These are phyloP conservation scores for Pseudonaja textilis DNA, from an alignment of 2,113 vertebrate species.

Conservation along the genomic window DNA sequence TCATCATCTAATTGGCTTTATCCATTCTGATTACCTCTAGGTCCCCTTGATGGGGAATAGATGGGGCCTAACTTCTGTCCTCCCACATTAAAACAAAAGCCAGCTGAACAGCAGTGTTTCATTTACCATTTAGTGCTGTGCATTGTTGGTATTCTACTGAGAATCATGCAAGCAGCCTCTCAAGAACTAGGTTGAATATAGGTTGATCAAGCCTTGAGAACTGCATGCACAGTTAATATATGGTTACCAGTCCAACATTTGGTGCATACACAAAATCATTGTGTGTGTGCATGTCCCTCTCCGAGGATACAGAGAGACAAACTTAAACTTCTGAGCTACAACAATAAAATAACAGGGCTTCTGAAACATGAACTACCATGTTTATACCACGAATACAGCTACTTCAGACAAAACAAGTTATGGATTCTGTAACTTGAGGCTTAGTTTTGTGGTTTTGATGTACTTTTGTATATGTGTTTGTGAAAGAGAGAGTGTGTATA, in stretches of 20 bases:
- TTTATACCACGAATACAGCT: slow-evolving; percentile 35
- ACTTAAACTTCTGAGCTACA: slow-evolving; percentile 32
- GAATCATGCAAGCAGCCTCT: not conserved
- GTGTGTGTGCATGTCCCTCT: slow-evolving; percentile 42
- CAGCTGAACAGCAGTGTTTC: not conserved
- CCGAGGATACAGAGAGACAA: slow-evolving; percentile 22
- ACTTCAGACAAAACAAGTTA: slow-evolving; percentile 41
- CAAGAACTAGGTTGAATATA: not conserved
- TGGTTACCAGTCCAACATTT: slow-evolving; percentile 17
- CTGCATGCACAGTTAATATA: not conserved
- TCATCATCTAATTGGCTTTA: not conserved
- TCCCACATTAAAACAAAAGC: not conserved
- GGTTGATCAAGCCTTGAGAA: not conserved
- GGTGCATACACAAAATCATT: not conserved
- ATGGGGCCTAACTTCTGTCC: not conserved
- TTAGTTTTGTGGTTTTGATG: slow-evolving; percentile 30
- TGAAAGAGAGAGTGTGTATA: slow-evolving; percentile 31
- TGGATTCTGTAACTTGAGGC: slow-evolving; percentile 47
- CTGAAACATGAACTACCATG: slow-evolving; percentile 14
- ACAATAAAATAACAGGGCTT: slow-evolving; percentile 47
- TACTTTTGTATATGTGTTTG: slow-evolving; percentile 33
- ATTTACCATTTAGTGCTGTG: slow-evolving; percentile 5
- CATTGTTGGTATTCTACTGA: not conserved
- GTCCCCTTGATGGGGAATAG: not conserved
- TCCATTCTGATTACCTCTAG: not conserved